phyloP scores from a whole-genome alignment of 2,888 invertebrate genomes.

The Xestia xanthographa region DNA sequence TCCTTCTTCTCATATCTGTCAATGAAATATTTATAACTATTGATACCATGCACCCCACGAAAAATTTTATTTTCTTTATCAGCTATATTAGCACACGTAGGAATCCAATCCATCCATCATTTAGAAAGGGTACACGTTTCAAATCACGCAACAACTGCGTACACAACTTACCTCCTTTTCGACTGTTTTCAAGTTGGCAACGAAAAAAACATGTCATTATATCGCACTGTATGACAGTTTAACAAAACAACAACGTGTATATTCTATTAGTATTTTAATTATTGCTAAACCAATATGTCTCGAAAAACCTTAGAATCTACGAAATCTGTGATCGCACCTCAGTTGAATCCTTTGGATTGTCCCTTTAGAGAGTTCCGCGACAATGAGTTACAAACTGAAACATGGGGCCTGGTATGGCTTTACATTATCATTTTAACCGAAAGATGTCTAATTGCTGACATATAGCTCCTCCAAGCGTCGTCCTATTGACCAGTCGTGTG shows the following conservation, averaged over 20 bases:
- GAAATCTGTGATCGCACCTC: slow-evolving; percentile 62
- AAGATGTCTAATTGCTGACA: not conserved
- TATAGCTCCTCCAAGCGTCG: not conserved
- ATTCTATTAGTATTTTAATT: not conserved
- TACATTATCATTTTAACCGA: not conserved
- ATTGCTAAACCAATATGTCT: slow-evolving; percentile 56
- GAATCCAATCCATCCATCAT: not conserved
- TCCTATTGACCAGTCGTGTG: not conserved
- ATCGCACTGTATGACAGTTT: slow-evolving; percentile 20
- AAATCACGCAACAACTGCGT: not conserved
- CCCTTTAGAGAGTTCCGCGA: slow-evolving; percentile 86
- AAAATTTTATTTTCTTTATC: too few species aligned
- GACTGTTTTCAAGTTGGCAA: slow-evolving; percentile 1
- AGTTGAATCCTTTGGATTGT: slow-evolving; percentile 78
- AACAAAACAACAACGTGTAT: not conserved
- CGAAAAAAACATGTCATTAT: not conserved
- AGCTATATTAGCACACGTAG: not conserved
- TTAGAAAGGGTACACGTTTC: not conserved
- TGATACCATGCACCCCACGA: too few species aligned
- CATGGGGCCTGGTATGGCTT: slow-evolving; percentile 84
- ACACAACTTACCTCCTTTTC: slow-evolving; percentile 6
- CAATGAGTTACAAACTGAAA: slow-evolving; percentile 79
- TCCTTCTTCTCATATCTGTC: too few species aligned
- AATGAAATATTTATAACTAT: too few species aligned
- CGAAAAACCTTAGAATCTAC: slow-evolving; percentile 59